phyloP scores from a whole-genome alignment of 1,140 invertebrate species.

The Drosophila obscura region DNA sequence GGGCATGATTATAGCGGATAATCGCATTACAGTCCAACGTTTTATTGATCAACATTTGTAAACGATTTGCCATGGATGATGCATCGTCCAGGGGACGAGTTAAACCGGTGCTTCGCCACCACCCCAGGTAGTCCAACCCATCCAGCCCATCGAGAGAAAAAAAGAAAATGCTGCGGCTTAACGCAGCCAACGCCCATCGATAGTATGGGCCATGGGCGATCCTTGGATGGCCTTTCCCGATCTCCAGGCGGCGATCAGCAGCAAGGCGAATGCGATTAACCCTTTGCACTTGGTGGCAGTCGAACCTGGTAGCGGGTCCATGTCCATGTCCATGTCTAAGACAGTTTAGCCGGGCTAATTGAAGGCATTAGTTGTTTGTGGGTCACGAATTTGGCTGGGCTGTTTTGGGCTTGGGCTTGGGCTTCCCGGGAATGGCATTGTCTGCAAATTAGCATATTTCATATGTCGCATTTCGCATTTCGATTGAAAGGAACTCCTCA shows the following conservation, averaged over 20 bases:
- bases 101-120: constrained; percentile 36
- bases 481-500: constrained; percentile 51
- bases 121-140: constrained; percentile 52
- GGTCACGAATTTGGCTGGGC: constrained; percentile 46
- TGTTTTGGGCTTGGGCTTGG: background rate
- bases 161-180: constrained; percentile 63
- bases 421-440: constrained; percentile 63
- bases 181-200: constrained; percentile 65
- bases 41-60: constrained; percentile 82
- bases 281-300: constrained; percentile 54
- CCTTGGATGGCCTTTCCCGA: constrained; percentile 46
- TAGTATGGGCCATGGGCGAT: constrained; percentile 1
- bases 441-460: constrained; percentile 69
- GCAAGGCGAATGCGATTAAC: constrained; percentile 68
- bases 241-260: constrained; percentile 54
- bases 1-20: constrained; percentile 74
- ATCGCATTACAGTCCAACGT: constrained; percentile 62
- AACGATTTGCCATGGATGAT: constrained; percentile 64
- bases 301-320: background rate
- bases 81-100: constrained; percentile 9
- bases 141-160: background rate
- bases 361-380: constrained; percentile 80
- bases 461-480: constrained; percentile 23
- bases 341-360: constrained; percentile 68
- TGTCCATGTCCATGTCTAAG: no score